phyloP scores from a whole-genome alignment of 2,113 vertebrate genomes.

The Podarcis raffonei region DNA sequence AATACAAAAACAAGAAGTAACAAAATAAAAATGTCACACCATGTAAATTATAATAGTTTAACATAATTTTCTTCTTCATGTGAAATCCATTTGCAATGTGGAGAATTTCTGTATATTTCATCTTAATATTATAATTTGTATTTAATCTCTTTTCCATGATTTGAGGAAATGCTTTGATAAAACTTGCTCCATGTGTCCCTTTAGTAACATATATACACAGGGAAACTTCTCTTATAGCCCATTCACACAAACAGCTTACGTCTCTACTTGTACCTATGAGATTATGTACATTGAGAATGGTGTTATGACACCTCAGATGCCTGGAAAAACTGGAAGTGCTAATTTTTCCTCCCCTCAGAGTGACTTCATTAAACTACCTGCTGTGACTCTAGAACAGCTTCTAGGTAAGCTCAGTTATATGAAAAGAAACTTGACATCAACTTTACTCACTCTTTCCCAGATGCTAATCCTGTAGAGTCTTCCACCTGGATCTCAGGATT shows the following conservation, averaged over 20 bases:
- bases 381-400: neutral
- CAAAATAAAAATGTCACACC: too few species aligned
- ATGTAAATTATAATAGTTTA: too few species aligned
- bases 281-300: neutral
- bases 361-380: neutral
- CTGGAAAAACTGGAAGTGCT: neutral
- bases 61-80: too few species aligned
- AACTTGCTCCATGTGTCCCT: neutral
- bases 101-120: too few species aligned
- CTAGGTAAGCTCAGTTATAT: neutral
- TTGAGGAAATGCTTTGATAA: neutral
- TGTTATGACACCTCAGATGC: neutral
- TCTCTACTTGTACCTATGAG: neutral
- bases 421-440: accelerated
- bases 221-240: neutral
- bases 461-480: conserved; percentile 65
- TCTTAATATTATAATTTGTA: too few species aligned
- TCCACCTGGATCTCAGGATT: conserved; percentile 79
- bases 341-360: too few species aligned
- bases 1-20: too few species aligned
- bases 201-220: neutral
- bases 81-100: too few species aligned
- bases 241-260: neutral
- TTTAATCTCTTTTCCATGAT: too few species aligned
- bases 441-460: conserved; percentile 76